Conservation (phyloP, 92 coral and sea anemone species). For the Phenganax subtilis region DNA sequence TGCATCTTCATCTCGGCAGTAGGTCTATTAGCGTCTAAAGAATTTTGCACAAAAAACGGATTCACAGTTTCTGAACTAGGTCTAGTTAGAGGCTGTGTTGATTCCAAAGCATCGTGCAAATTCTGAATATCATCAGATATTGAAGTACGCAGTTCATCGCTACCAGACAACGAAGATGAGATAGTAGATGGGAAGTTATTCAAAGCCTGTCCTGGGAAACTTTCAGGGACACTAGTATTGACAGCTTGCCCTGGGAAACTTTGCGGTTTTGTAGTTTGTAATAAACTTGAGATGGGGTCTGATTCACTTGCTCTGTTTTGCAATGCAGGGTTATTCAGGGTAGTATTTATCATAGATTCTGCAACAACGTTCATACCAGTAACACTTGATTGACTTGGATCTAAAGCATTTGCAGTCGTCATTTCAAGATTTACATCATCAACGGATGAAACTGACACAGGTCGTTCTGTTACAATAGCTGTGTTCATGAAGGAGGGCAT, state of each 20-base stretch:
- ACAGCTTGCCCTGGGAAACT: not conserved
- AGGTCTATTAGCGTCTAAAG: not conserved
- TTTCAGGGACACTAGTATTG: not conserved
- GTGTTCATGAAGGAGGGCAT: slow-evolving; percentile 2
- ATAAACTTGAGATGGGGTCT: not conserved
- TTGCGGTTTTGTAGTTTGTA: not conserved
- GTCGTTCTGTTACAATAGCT: not conserved
- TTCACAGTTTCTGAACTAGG: not conserved
- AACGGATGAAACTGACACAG: not conserved
- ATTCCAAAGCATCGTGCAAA: not conserved
- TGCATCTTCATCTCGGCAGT: not conserved
- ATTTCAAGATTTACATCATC: not conserved
- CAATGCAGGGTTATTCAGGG: not conserved
- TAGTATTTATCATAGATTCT: not conserved
- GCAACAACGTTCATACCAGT: not conserved
- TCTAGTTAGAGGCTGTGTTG: not conserved
- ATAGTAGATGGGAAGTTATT: not conserved
- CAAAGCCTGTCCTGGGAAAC: not conserved
- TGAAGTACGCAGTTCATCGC: not conserved
- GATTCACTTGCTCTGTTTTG: not conserved
- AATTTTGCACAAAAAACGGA: slow-evolving; percentile 2
- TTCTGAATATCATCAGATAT: not conserved
- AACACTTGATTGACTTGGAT: not conserved
- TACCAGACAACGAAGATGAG: not conserved
- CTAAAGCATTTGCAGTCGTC: not conserved